phyloP scores from a whole-genome alignment of 2,888 invertebrate species.

The Amiota minor region DNA sequence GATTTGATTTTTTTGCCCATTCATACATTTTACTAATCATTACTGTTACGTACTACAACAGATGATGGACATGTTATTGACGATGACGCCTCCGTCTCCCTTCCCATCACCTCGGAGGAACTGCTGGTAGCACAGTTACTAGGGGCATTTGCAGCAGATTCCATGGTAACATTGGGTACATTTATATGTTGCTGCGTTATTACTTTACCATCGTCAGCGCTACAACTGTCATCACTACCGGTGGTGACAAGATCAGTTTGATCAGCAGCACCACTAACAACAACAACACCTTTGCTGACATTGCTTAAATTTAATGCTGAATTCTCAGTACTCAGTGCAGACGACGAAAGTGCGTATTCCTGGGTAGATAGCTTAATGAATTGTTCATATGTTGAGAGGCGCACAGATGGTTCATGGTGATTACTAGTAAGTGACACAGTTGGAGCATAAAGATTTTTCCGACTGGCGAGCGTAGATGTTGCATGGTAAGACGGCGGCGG shows the following conservation, averaged over 20 bases:
- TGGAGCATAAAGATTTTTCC: slow-evolving; percentile 3
- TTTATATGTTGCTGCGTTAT: slow-evolving; percentile 51
- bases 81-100: too few relatives aligned
- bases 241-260: not conserved
- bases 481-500: slow-evolving; percentile 59
- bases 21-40: too few relatives aligned
- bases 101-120: too few relatives aligned
- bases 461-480: slow-evolving; percentile 11
- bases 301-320: slow-evolving; percentile 60
- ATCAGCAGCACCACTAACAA: not conserved
- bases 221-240: not conserved
- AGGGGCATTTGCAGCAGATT: slow-evolving; percentile 31
- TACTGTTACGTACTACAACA: too few relatives aligned
- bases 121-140: not conserved
- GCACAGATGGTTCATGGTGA: slow-evolving; percentile 37
- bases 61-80: too few relatives aligned
- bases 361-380: slow-evolving; percentile 64
- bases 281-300: slow-evolving; percentile 22
- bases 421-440: slow-evolving; percentile 16
- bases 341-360: slow-evolving; percentile 52
- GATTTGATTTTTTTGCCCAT: too few relatives aligned
- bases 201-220: slow-evolving; percentile 17
- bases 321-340: slow-evolving; percentile 44
- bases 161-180: slow-evolving; percentile 41
- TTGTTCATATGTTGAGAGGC: slow-evolving; percentile 63